Conservation (phyloP, 2,797 vertebrate genomes). For the Podarcis siculus region DNA sequence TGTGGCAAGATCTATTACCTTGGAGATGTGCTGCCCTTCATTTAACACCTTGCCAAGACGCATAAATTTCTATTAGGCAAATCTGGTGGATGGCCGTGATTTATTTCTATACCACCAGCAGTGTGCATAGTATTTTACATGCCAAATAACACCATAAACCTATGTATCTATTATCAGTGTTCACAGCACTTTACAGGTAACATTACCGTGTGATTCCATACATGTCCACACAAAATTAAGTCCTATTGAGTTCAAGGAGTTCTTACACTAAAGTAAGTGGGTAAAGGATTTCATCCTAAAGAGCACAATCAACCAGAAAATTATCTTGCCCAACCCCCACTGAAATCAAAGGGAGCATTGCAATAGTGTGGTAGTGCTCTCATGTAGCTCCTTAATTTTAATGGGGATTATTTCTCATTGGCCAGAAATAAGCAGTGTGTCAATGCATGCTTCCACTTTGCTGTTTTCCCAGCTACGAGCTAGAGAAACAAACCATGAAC, state of each 20-base stretch:
- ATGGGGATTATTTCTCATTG: background rate
- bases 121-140: background rate
- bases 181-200: too few species aligned
- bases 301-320: background rate
- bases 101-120: background rate
- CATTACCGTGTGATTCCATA: too few species aligned
- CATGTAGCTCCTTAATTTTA: background rate
- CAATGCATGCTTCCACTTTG: background rate
- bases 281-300: background rate
- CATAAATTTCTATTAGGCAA: background rate
- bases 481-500: too few species aligned
- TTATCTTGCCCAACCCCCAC: background rate
- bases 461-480: background rate
- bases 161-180: too few species aligned
- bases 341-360: background rate
- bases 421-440: background rate
- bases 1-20: background rate
- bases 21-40: background rate
- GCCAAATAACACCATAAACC: background rate
- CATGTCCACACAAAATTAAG: too few species aligned
- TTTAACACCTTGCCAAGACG: background rate
- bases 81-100: background rate
- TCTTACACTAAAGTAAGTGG: too few species aligned
- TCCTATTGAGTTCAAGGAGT: too few species aligned
- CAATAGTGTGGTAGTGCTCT: background rate